Conservation (phyloP, 2,888 invertebrate species). For the Cantharis rustica region DNA sequence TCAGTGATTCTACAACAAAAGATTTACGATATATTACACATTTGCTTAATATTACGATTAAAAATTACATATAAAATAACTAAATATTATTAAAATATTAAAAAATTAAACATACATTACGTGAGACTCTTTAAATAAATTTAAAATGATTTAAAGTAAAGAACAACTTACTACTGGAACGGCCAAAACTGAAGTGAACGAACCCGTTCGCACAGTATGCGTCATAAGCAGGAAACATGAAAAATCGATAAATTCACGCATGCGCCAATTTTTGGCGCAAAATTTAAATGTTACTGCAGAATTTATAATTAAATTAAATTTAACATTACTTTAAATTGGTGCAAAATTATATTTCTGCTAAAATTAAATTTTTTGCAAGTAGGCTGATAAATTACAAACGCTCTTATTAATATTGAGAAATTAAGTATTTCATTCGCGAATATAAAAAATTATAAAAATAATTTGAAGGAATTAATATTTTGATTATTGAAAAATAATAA, state of each 20-base stretch:
- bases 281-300: background rate
- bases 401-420: background rate
- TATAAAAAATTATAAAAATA: background rate
- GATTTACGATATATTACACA: background rate
- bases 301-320: background rate
- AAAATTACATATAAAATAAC: background rate
- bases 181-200: conserved; percentile 6
- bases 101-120: background rate
- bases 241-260: conserved; percentile 4
- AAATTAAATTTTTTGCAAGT: background rate
- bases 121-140: background rate
- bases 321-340: background rate
- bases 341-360: background rate
- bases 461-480: background rate
- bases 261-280: conserved; percentile 3
- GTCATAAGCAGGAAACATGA: conserved; percentile 5
- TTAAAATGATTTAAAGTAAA: background rate
- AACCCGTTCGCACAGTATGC: background rate
- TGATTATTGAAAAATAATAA: background rate
- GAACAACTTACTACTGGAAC: conserved; percentile 11
- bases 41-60: background rate
- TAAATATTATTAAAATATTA: background rate
- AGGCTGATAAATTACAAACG: background rate
- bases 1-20: background rate
- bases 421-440: background rate